phyloP scores from a whole-genome alignment of 2,888 invertebrate genomes.

The Cosmorhoe ocellata region DNA sequence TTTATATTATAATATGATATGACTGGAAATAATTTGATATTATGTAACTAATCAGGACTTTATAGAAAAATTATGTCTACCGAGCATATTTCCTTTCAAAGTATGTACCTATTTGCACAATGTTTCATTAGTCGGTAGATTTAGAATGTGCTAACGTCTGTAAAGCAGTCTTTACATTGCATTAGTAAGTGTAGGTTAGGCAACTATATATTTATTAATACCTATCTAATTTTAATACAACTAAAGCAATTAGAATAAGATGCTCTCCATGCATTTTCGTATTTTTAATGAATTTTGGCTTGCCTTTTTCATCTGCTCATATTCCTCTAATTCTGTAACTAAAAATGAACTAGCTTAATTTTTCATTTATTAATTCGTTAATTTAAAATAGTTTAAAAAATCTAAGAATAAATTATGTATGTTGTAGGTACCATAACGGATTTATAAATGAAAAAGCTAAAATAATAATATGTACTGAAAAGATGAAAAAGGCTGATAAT shows the following conservation, averaged over 20 bases:
- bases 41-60: neutral
- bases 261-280: constrained; percentile 1
- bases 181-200: constrained; percentile 14
- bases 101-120: constrained; percentile 10
- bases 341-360: too few relatives aligned
- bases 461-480: neutral
- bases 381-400: too few relatives aligned
- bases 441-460: neutral
- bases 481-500: constrained; percentile 1
- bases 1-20: neutral
- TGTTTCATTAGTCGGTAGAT: constrained; percentile 6
- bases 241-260: constrained; percentile 7
- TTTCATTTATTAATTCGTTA: too few relatives aligned
- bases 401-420: too few relatives aligned
- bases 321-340: neutral
- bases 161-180: constrained; percentile 12
- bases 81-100: neutral
- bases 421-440: too few relatives aligned
- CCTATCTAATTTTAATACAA: constrained; percentile 7
- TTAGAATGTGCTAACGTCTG: constrained; percentile 5
- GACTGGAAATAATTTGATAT: neutral
- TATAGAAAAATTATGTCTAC: neutral
- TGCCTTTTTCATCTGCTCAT: constrained; percentile 7
- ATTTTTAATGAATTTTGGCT: constrained; percentile 1
- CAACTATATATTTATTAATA: constrained; percentile 21